Percentiles rank a stretch among this genome's conserved stretches.
Conservation (phyloP, 2,888 invertebrate species). For the Callyntrura guangdongensis region DNA sequence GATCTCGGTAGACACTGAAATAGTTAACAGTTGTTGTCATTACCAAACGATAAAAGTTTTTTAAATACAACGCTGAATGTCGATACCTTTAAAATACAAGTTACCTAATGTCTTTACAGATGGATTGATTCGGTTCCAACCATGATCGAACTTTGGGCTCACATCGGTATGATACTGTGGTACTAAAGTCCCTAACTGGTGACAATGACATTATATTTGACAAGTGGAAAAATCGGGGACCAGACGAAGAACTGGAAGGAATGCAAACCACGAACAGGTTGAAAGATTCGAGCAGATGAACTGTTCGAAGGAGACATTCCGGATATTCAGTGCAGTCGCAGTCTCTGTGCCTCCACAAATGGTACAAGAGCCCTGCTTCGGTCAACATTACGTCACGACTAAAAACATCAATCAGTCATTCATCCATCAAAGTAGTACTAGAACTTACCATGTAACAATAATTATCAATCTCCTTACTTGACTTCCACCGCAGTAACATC, state of each 20-base stretch:
- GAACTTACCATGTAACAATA: not conserved
- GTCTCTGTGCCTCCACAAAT: conserved; percentile 35
- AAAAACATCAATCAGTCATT: not conserved
- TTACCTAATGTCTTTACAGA: conserved; percentile 78
- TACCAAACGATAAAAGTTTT: not conserved
- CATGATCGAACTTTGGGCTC: not conserved
- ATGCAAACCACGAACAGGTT: conserved; percentile 62
- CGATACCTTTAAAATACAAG: no score
- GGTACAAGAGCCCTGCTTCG: conserved; percentile 3
- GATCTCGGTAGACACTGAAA: conserved; percentile 79
- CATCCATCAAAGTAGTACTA: no score
- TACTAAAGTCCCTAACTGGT: not conserved
- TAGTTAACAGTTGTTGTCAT: not conserved
- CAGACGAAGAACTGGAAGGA: conserved; percentile 64
- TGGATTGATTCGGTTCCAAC: not conserved
- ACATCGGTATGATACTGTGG: not conserved
- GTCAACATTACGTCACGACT: not conserved
- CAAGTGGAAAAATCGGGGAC: conserved; percentile 76
- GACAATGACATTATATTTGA: conserved; percentile 28
- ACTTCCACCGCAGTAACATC: conserved; percentile 28
- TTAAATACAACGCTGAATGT: no score
- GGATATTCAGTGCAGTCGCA: conserved; percentile 78
- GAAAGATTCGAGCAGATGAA: conserved; percentile 77
- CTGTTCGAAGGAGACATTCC: conserved; percentile 73
- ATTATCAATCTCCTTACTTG: conserved; percentile 24